phyloP scores from a whole-genome alignment of 1,140 invertebrate genomes.

The Agrypnia vestita region DNA sequence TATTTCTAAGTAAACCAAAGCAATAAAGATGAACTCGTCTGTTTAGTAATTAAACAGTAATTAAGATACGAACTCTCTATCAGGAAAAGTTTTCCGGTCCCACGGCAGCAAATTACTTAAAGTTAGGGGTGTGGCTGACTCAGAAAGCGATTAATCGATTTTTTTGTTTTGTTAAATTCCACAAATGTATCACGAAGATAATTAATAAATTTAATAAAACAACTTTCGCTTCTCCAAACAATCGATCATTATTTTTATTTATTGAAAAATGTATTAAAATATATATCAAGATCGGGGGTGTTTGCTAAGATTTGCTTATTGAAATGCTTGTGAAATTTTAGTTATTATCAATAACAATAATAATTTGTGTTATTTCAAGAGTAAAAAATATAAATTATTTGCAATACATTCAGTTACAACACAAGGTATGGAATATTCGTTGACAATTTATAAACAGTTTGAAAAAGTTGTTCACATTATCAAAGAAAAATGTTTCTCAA shows the following conservation, averaged over 20 bases:
- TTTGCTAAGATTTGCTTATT: no score
- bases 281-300: no score
- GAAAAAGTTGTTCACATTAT: no score
- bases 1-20: background rate
- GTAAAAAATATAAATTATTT: no score
- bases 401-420: no score
- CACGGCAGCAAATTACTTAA: slow-evolving; percentile 1
- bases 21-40: background rate
- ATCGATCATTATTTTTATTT: background rate
- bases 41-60: slow-evolving; percentile 3
- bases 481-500: no score
- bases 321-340: no score
- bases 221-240: background rate
- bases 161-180: background rate
- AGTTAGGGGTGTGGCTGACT: background rate
- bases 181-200: background rate
- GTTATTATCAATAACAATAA: no score
- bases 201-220: background rate
- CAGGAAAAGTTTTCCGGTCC: background rate
- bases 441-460: no score
- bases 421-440: no score
- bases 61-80: slow-evolving; percentile 14
- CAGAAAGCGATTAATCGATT: background rate
- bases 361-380: no score
- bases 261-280: background rate